Base-by-base conservation (phyloP, 2,888 invertebrate species). In the Scaptomyza cyrtandrae region DNA sequence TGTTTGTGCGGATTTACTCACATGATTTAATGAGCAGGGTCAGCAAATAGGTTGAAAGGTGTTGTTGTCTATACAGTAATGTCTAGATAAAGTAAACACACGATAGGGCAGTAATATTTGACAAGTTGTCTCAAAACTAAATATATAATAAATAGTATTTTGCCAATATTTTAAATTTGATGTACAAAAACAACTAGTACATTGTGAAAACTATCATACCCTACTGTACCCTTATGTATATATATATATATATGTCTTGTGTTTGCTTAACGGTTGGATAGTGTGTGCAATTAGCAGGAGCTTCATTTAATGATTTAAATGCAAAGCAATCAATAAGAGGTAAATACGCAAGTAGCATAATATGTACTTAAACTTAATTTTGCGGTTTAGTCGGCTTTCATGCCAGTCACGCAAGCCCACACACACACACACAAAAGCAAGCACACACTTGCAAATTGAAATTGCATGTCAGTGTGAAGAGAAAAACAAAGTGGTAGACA, bases 311-410 rank as follows among this genome's bases (percentile, higher is more conserved):
- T 41, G 54, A 55, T 41, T 27, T 3, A 43, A 49, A 27, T 43
- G 31, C 19, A 11, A 9, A 29, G 7, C 52, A 52, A 35, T 48
- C 46, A 31, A 37, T 52, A 48, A 14, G 9, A 35, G n/a, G 13
- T n/a, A 58, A 50, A 41, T 50, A 72, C 3, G 19, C 52, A 58
- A 33, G 24, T 13, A 52, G 44, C 57, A 53, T 54, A 39, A 19
- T 44, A 45, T 53, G 48, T 48, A 62, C 55, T 64, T 78, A 76
- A 78, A 82, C 80, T 82, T 78, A 70, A 82, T 82, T 82, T 78
- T 82, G 63, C 41, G 53, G 57, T 60, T 67, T 68, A 79, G 64
- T 71, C 71, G 71, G 73, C 59, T 82, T 66, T 77, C 76, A 72
- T 78, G 72, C 62, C 59, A 63, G 61, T 27, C 14, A 52, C 29